Conservation (phyloP, 1,140 invertebrate species). For the Archivesica marissinica region DNA sequence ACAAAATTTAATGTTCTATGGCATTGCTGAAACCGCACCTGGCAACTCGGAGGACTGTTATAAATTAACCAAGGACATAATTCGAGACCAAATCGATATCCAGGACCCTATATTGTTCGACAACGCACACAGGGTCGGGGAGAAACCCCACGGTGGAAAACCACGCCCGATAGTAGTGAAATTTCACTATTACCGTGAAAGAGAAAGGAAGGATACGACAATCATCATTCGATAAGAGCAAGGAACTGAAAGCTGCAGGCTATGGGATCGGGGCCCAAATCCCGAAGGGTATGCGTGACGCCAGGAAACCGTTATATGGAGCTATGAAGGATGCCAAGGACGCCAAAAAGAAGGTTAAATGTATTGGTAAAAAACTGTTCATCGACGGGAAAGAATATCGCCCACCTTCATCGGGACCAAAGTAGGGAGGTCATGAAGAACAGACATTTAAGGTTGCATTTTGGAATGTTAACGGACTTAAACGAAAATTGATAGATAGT, state of each 20-base stretch:
- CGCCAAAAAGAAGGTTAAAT: slow-evolving; percentile 4
- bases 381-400: neutral
- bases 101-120: too few species aligned
- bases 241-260: slow-evolving; percentile 14
- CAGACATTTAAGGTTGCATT: neutral
- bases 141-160: neutral
- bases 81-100: neutral
- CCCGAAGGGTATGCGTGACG: neutral
- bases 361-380: slow-evolving; percentile 5
- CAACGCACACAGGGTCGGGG: neutral
- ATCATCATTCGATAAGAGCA: neutral
- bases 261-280: slow-evolving; percentile 26
- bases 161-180: neutral
- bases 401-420: neutral
- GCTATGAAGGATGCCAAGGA: slow-evolving; percentile 7
- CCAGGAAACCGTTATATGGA: too few species aligned
- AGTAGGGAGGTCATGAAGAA: neutral
- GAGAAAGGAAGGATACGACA: neutral
- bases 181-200: too few species aligned
- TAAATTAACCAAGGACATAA: neutral
- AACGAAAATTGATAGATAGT: neutral
- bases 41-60: neutral
- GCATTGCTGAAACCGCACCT: neutral
- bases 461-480: slow-evolving; percentile 31
- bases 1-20: neutral